Evolutionary conservation across 2,888 invertebrate species (phyloP).

Genomic region (Sturmia bella): DNA sequence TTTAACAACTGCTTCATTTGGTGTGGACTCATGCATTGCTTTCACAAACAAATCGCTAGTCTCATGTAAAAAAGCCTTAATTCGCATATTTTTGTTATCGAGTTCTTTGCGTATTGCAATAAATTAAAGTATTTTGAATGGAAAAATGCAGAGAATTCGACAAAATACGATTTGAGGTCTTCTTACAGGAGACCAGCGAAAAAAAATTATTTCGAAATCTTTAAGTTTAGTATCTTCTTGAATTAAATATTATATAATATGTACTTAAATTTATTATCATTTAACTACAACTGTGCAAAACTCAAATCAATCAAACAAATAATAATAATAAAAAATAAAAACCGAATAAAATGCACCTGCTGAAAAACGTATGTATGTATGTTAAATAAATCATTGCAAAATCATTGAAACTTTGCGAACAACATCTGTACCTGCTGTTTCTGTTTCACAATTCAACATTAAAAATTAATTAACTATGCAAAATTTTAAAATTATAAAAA

Average conservation of each 20-base stretch:
- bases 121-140: too few species aligned
- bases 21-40: too few species aligned
- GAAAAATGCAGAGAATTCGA: too few species aligned
- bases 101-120: too few species aligned
- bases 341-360: constrained; percentile 48
- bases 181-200: too few species aligned
- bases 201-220: too few species aligned
- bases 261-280: constrained; percentile 59
- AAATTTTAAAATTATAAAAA: constrained; percentile 1
- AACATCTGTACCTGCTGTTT: constrained; percentile 22
- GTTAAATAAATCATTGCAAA: constrained; percentile 17
- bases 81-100: too few species aligned
- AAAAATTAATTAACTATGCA: background rate
- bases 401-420: constrained; percentile 13
- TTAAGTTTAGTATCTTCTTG: background rate
- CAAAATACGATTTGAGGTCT: too few species aligned
- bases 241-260: constrained; percentile 49
- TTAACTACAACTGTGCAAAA: constrained; percentile 51
- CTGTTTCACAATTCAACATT: constrained; percentile 1
- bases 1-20: too few species aligned
- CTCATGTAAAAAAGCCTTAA: too few species aligned
- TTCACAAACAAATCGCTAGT: too few species aligned
- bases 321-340: background rate
- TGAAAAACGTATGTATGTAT: constrained; percentile 47
- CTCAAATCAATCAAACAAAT: constrained; percentile 27